phyloP scores from a whole-genome alignment of 1,140 invertebrate species.

The Teleopsis dalmanni region DNA sequence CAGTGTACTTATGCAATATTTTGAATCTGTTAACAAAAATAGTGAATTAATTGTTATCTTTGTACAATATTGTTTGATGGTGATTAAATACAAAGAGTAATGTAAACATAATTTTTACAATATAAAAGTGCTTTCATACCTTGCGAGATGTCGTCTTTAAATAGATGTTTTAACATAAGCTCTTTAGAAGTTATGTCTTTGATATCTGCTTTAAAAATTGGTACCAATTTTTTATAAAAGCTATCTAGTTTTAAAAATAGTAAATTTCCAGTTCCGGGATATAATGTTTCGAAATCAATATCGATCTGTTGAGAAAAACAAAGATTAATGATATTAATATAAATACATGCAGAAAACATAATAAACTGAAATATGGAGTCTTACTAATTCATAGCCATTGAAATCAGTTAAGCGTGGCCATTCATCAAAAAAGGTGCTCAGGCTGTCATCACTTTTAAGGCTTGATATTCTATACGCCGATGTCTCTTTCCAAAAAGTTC shows the following conservation, averaged over 20 bases:
- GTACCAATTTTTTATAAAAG: conserved; percentile 3
- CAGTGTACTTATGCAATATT: no score
- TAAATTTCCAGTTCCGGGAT: neutral
- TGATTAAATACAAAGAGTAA: no score
- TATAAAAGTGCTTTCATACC: neutral
- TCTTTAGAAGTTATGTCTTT: conserved; percentile 2
- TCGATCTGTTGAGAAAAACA: neutral
- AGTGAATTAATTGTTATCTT: no score
- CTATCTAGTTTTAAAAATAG: conserved; percentile 3
- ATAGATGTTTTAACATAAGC: conserved; percentile 1
- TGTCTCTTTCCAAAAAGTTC: no score
- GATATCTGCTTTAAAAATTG: conserved; percentile 3
- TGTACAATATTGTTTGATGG: no score
- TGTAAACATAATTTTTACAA: no score
- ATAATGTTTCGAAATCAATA: conserved; percentile 3
- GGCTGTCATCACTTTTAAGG: no score
- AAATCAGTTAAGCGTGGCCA: no score
- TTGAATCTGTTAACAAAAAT: no score
- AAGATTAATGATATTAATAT: neutral
- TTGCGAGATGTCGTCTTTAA: neutral
- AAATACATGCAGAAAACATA: neutral
- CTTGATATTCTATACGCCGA: no score
- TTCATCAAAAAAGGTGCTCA: no score
- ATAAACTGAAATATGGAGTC: neutral
- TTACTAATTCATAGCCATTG: no score